These are phyloP conservation scores for Dysidea cf. avara DNA, from an alignment of 37 sponge, comb jelly and placozoan species.

Conservation along the genomic window DNA sequence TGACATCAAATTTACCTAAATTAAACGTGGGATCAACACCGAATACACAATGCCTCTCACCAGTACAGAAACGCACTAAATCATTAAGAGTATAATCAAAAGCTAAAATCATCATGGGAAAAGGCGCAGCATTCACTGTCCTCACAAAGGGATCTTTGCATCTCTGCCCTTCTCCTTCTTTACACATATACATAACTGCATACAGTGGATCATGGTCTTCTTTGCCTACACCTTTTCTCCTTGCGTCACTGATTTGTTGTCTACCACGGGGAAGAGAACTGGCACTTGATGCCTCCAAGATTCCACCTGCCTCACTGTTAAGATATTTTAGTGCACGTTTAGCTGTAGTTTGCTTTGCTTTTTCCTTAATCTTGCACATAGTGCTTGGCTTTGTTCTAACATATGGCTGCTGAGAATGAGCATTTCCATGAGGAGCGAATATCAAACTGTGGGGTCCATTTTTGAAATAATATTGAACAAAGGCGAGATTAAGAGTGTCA, in stretches of 20 bases:
- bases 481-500: constrained; percentile 17
- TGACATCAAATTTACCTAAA: constrained; percentile 28
- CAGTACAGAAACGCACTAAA: constrained; percentile 10
- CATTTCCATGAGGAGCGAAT: constrained; percentile 25
- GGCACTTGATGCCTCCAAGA: constrained; percentile 15
- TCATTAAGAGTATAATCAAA: not conserved
- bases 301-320: constrained; percentile 13
- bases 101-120: constrained; percentile 1
- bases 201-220: not conserved
- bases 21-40: constrained; percentile 21
- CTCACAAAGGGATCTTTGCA: not conserved
- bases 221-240: too few relatives aligned
- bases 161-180: constrained; percentile 13
- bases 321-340: constrained; percentile 3
- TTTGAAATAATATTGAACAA: constrained; percentile 17
- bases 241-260: constrained; percentile 15
- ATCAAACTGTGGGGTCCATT: constrained; percentile 7
- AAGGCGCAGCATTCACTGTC: constrained; percentile 16
- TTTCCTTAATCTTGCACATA: constrained; percentile 7
- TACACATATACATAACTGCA: too few relatives aligned
- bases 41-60: not conserved
- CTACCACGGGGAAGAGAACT: constrained; percentile 8
- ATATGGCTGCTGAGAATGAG: not conserved
- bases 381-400: constrained; percentile 27
- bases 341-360: not conserved